Base-by-base conservation (phyloP, 1,140 invertebrate species). In the Oppia nitens region DNA sequence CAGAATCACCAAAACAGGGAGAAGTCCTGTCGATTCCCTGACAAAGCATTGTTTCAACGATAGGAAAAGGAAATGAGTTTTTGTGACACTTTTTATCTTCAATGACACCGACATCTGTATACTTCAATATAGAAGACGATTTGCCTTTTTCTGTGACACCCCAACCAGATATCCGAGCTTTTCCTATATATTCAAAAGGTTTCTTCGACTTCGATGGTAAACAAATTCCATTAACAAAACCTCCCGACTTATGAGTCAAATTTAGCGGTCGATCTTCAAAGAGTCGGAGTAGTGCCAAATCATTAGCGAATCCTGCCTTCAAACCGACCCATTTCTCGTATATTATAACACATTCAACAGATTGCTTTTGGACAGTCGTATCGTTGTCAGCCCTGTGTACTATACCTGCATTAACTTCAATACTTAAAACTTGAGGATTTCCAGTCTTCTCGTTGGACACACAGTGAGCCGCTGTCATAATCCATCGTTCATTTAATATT, bases 1-100 rank as follows among this genome's bases (percentile, higher is more conserved):
- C 87, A 67, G 87, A 90, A 69, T 92, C 87, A 66, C 86, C 85
- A 86, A 90, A 67, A 61, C 70, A 71, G 54, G 64, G 64, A 29
- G 67, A 64, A 47, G 24, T 53, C 3, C 14, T n/a, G 14, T 61
- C 32, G 20, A 57, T 47, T 23, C 47, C 56, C 40, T 57, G 56
- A 40, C 56, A 57, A 2, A 40, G 24, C 56, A 57, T 57, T 50
- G 56, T 49, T 24, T 57, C 21, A 23, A 52, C 24, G 1, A 57
- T 57, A 27, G 47, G 47, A 2, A 57, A 40, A 14, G 56, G 56
- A 45, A 48, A 57, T 28, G 21, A 25, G n/a, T 57, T 48, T 3
- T 29, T 45, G 17, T 47, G 40, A 52, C 56, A 57, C 24, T 48
- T 17, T 24, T 40, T 57, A 45, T 57, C 56, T 2, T 45, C n/a